phyloP scores from a whole-genome alignment of 92 coral and sea anemone species.

The Montipora capitata region DNA sequence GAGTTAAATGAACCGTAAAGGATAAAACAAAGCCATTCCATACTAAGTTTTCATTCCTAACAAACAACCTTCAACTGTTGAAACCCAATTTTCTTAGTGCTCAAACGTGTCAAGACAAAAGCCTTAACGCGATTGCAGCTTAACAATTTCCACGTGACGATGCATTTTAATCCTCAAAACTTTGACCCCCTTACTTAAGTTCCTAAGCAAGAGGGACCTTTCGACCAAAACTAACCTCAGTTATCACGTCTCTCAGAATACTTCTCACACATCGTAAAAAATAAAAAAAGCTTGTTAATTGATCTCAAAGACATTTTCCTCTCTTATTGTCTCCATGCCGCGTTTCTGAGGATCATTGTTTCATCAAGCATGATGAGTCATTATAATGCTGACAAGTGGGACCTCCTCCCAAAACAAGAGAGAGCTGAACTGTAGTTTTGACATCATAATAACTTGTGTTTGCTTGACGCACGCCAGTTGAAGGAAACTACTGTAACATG shows the following conservation, averaged over 20 bases:
- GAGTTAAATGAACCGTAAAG: conserved; percentile 25
- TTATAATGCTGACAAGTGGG: conserved; percentile 38
- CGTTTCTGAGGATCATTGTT: conserved; percentile 40
- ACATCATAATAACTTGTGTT: conserved; percentile 49
- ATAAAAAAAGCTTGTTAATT: conserved; percentile 17
- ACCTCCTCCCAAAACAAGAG: conserved; percentile 18
- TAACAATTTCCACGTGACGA: background rate
- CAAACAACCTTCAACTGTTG: conserved; percentile 31
- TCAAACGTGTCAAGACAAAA: conserved; percentile 53
- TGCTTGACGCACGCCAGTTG: conserved; percentile 46
- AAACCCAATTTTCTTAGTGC: conserved; percentile 2
- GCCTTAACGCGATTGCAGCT: background rate
- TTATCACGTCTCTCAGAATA: too few relatives aligned
- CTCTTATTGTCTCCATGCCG: conserved; percentile 27
- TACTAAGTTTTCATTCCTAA: conserved; percentile 13
- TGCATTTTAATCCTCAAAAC: background rate
- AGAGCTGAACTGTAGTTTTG: conserved; percentile 30
- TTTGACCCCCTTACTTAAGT: background rate
- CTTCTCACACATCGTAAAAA: background rate
- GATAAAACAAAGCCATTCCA: conserved; percentile 23
- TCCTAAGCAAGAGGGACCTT: background rate
- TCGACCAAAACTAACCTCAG: background rate
- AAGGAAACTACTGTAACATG: background rate
- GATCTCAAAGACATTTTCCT: conserved; percentile 26
- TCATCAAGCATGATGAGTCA: conserved; percentile 35